A percentile compares a stretch with the other conserved stretches of the same genome.
phyloP scores from a whole-genome alignment of 2,797 vertebrate genomes.

The Myotis findleyi region DNA sequence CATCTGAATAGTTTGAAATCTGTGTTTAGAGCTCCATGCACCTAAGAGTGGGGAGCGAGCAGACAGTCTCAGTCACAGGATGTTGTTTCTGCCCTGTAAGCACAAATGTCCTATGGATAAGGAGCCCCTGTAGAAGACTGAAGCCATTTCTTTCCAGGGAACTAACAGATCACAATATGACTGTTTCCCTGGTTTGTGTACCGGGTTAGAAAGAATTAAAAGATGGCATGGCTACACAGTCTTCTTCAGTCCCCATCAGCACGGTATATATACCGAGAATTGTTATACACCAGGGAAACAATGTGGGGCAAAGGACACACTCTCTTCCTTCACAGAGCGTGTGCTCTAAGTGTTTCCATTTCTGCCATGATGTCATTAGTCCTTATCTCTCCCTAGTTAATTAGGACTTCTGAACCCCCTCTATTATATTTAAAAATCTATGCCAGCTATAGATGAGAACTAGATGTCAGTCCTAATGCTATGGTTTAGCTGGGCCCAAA shows the following conservation, averaged over 20 bases:
- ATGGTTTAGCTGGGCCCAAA: neutral
- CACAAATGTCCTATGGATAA: neutral
- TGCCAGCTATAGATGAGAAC: slow-evolving; percentile 12
- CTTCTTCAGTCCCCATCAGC: neutral
- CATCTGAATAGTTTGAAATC: neutral
- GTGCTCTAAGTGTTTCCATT: neutral
- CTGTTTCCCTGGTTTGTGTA: neutral
- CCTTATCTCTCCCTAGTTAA: neutral
- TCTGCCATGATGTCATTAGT: neutral
- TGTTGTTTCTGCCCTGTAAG: neutral
- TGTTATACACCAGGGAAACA: neutral
- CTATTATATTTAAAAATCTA: neutral
- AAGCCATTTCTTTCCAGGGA: neutral
- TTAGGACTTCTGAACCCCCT: neutral
- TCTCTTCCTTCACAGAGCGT: neutral
- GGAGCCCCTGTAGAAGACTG: neutral
- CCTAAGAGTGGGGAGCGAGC: neutral
- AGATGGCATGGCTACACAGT: neutral
- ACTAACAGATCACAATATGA: slow-evolving; percentile 6
- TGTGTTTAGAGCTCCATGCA: neutral
- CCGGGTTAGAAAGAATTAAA: neutral
- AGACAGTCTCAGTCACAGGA: neutral
- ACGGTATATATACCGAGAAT: neutral
- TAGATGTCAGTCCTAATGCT: neutral
- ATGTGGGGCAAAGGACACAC: neutral